Percentiles rank a stretch among this genome's conserved stretches.
These are phyloP conservation scores for Drosophila tripunctata DNA, from an alignment of 2,888 invertebrate genomes.

Conservation along the genomic window DNA sequence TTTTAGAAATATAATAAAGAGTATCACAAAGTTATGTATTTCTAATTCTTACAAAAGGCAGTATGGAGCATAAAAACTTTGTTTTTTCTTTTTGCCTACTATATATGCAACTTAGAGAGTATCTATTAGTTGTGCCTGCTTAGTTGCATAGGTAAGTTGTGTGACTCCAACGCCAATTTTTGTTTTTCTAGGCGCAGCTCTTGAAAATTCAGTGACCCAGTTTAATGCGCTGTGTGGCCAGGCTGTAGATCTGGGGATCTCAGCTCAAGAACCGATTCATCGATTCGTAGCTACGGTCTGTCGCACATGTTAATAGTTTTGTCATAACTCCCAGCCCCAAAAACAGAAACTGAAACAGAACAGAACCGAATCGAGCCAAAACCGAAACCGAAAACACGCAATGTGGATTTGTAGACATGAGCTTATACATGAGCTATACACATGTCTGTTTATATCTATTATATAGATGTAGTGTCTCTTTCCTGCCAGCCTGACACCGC, in stretches of 20 bases:
- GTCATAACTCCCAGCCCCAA: conserved; percentile 45
- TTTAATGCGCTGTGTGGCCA: conserved; percentile 34
- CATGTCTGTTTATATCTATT: conserved; percentile 15
- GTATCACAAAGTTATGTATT: too few species aligned
- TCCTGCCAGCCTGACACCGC: conserved; percentile 5
- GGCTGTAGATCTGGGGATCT: conserved; percentile 10
- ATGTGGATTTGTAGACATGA: conserved; percentile 57
- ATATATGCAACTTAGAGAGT: not conserved
- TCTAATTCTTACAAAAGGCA: too few species aligned
- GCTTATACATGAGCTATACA: conserved; percentile 39
- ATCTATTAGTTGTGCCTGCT: not conserved
- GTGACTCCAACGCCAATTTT: conserved; percentile 54
- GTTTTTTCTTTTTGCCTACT: not conserved
- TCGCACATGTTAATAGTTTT: conserved; percentile 70
- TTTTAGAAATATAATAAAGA: too few species aligned
- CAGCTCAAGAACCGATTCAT: conserved; percentile 6
- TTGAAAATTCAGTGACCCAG: conserved; percentile 75
- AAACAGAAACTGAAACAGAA: too few species aligned
- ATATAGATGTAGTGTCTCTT: not conserved
- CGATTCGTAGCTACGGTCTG: conserved; percentile 54
- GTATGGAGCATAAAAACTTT: too few species aligned
- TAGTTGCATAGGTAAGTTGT: not conserved
- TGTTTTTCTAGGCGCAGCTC: conserved; percentile 74
- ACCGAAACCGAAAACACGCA: conserved; percentile 51
- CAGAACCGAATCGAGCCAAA: too few species aligned